Evolutionary conservation across 2,113 vertebrate species (phyloP).

Genomic region (cat (Felis catus)): DNA sequence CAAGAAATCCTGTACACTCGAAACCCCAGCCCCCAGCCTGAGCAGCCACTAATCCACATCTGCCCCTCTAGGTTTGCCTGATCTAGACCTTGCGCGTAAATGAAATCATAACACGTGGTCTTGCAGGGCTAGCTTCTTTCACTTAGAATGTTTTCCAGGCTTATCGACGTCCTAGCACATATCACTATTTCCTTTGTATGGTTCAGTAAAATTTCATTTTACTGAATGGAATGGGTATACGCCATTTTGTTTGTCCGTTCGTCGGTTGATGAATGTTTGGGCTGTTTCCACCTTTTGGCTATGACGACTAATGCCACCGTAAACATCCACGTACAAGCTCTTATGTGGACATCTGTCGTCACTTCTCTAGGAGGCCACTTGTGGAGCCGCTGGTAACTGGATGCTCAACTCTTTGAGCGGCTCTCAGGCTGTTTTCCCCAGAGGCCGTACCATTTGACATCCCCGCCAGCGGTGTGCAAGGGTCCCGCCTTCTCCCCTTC

Average conservation of each 20-base stretch:
- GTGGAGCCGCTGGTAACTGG: background rate
- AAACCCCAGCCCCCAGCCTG: background rate
- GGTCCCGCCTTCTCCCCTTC: background rate
- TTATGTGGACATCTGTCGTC: background rate
- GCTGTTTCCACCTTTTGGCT: background rate
- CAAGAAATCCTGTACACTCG: background rate
- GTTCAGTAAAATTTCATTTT: background rate
- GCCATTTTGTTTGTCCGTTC: background rate
- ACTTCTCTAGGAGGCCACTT: background rate
- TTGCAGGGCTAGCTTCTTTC: background rate
- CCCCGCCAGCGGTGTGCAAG: background rate
- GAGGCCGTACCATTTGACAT: rapidly evolving
- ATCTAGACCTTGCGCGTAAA: background rate
- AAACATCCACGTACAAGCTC: background rate
- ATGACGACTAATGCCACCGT: background rate
- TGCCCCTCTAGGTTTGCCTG: background rate
- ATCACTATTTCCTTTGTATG: background rate
- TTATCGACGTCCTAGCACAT: background rate
- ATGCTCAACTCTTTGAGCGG: background rate
- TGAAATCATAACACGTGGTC: background rate
- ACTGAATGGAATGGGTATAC: background rate
- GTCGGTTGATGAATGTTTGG: background rate
- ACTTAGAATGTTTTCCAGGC: background rate
- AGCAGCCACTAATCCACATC: background rate
- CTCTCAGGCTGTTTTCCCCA: background rate